Evolutionary conservation across 1,140 invertebrate species (phyloP).

Genomic region (Galendromus occidentalis): DNA sequence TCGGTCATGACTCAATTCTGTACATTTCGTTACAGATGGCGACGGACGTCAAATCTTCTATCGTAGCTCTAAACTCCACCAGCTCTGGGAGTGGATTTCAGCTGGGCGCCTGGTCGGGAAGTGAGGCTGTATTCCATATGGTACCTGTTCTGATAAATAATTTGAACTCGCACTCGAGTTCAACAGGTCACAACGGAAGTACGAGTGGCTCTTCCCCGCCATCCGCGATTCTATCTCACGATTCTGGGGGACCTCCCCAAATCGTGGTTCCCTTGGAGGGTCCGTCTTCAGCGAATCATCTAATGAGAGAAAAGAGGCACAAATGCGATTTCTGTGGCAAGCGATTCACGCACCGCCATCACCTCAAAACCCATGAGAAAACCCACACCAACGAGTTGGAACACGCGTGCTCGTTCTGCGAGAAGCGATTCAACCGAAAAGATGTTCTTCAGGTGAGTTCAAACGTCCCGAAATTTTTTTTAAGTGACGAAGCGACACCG

Average conservation of each 20-base stretch:
- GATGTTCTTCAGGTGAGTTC: constrained; percentile 6
- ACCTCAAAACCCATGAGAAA: constrained; percentile 7
- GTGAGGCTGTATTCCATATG: constrained; percentile 4
- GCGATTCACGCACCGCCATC: constrained; percentile 3
- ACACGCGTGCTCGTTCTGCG: constrained; percentile 7
- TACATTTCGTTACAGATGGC: no score
- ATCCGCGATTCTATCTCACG: no score
- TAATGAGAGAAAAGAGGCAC: not conserved
- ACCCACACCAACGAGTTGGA: constrained; percentile 7
- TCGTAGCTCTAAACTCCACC: no score
- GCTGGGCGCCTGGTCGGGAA: not conserved
- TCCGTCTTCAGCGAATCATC: no score
- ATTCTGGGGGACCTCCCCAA: no score
- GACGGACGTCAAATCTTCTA: no score
- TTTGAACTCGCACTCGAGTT: not conserved
- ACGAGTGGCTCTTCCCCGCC: no score
- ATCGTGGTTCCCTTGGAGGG: no score
- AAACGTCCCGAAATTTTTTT: no score
- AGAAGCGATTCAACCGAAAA: not conserved
- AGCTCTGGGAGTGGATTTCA: not conserved
- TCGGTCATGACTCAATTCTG: no score
- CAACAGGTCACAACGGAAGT: no score
- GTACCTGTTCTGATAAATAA: constrained; percentile 6
- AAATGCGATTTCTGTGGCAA: constrained; percentile 6
- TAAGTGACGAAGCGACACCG: no score